Evolutionary conservation across 2,113 vertebrate genomes (phyloP).

Genomic region (Hippocampus comes): DNA sequence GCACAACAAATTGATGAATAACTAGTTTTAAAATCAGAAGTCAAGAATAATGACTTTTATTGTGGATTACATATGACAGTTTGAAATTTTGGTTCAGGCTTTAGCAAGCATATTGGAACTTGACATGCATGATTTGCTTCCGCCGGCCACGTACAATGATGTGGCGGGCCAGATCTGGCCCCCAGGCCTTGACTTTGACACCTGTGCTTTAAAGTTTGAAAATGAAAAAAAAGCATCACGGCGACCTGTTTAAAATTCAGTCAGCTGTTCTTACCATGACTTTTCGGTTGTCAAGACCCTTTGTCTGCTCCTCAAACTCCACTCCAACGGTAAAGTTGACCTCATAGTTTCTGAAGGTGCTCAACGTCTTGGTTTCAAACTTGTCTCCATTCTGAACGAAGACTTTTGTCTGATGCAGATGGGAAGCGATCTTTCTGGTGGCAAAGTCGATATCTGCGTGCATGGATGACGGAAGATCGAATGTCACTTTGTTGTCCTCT

Average conservation of each 20-base stretch:
- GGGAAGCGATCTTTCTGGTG: slow-evolving; percentile 87
- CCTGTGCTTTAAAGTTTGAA: too few species aligned
- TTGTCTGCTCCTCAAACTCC: slow-evolving; percentile 90
- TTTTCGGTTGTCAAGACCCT: slow-evolving; percentile 82
- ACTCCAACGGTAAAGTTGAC: slow-evolving; percentile 83
- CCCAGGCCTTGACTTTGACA: too few species aligned
- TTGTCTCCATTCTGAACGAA: slow-evolving; percentile 84
- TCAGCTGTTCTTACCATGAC: slow-evolving; percentile 74
- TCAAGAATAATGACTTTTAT: too few species aligned
- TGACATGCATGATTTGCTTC: too few species aligned
- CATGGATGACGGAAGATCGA: background rate
- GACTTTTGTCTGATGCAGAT: slow-evolving; percentile 87
- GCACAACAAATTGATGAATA: too few species aligned
- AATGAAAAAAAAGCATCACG: background rate
- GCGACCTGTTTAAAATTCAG: background rate
- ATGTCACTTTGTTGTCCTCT: background rate
- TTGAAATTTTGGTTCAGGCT: too few species aligned
- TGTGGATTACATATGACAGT: too few species aligned
- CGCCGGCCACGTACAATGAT: too few species aligned
- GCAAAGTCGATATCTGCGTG: slow-evolving; percentile 89
- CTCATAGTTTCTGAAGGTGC: slow-evolving; percentile 92
- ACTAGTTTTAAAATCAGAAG: too few species aligned
- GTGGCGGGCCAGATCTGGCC: too few species aligned
- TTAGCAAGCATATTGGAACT: too few species aligned
- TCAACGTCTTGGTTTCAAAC: slow-evolving; percentile 89